Conservation (phyloP, 37 sponge, comb jelly and placozoan genomes). For the Spongia lamella region DNA sequence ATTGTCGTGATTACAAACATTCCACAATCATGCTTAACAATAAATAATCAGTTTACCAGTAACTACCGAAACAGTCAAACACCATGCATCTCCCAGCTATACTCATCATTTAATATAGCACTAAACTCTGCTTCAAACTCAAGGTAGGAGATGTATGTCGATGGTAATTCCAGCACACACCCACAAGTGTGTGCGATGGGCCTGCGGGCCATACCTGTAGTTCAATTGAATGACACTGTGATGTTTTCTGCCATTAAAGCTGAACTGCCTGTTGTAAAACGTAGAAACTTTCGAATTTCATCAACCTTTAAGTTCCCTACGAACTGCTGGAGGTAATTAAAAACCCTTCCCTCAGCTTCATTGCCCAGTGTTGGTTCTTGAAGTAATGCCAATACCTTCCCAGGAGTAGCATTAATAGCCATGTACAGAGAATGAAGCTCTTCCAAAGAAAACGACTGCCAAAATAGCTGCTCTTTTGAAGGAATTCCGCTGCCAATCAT, state of each 20-base stretch:
- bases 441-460: neutral
- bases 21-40: no score
- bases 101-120: neutral
- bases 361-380: neutral
- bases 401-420: slow-evolving; percentile 7
- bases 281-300: slow-evolving; percentile 14
- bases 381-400: neutral
- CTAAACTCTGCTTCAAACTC: slow-evolving; percentile 13
- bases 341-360: neutral
- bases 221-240: neutral
- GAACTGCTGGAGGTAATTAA: neutral
- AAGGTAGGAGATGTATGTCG: neutral
- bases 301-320: slow-evolving; percentile 2
- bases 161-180: neutral
- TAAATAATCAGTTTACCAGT: no score
- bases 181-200: slow-evolving; percentile 13
- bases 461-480: slow-evolving; percentile 7
- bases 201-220: neutral
- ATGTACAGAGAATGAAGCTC: slow-evolving; percentile 6
- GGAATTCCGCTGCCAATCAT: slow-evolving; percentile 19
- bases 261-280: slow-evolving; percentile 22
- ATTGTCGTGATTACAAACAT: no score
- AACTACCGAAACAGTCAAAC: no score
- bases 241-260: neutral
- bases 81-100: neutral